These are phyloP conservation scores for Drosophila prolongata DNA, from an alignment of 2,888 invertebrate genomes.

Conservation along the genomic window DNA sequence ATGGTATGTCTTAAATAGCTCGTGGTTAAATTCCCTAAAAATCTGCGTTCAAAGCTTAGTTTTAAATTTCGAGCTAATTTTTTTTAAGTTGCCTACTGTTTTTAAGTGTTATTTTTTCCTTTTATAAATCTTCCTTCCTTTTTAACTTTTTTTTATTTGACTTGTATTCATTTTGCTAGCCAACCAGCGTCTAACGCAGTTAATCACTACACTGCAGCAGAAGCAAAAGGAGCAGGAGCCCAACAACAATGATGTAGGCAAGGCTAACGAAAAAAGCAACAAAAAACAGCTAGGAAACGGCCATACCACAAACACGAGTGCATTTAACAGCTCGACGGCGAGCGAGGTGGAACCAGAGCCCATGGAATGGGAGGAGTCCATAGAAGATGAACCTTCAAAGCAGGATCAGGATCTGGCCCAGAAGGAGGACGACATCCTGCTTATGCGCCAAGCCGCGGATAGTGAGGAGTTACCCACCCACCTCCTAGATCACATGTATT, in stretches of 20 bases:
- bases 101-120: too few species aligned
- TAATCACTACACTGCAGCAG: constrained; percentile 36
- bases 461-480: constrained; percentile 73
- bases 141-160: too few species aligned
- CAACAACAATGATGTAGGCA: constrained; percentile 19
- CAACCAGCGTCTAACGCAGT: constrained; percentile 46
- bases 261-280: background rate
- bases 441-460: constrained; percentile 33
- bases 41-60: too few species aligned
- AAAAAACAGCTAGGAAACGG: background rate
- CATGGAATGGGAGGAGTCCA: constrained; percentile 67
- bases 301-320: background rate
- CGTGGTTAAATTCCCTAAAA: too few species aligned
- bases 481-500: constrained; percentile 74
- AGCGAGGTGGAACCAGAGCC: constrained; percentile 38
- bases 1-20: too few species aligned
- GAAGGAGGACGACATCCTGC: constrained; percentile 8
- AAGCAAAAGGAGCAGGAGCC: constrained; percentile 12
- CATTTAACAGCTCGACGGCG: constrained; percentile 3
- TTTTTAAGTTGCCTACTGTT: too few species aligned
- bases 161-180: constrained; percentile 24
- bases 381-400: background rate
- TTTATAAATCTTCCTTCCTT: too few species aligned
- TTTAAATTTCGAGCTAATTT: too few species aligned
- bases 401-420: background rate